A percentile compares a stretch with the other conserved stretches of the same genome.
Evolutionary conservation across 2,888 invertebrate species (phyloP).

Genomic region (Erebia palarica): DNA sequence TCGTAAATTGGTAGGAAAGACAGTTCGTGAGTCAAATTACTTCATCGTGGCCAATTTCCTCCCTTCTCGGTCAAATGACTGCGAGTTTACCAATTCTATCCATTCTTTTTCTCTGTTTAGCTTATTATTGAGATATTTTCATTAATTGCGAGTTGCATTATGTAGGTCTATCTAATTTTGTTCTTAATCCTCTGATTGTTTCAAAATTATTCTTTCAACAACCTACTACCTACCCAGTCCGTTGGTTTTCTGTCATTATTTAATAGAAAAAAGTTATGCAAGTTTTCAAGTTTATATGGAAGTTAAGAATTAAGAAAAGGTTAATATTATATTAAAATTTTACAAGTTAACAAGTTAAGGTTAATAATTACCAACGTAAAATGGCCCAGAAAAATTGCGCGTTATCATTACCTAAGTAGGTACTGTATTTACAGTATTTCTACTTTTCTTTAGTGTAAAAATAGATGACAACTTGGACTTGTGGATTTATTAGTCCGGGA

Average conservation of each 20-base stretch:
- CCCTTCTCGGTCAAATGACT: not conserved
- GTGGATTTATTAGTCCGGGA: no score
- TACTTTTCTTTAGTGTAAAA: no score
- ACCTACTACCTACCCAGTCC: not conserved
- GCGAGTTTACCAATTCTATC: conserved; percentile 7
- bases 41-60: conserved; percentile 43
- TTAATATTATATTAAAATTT: not conserved
- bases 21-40: conserved; percentile 32
- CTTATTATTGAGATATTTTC: not conserved
- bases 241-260: not conserved
- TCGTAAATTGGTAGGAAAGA: not conserved
- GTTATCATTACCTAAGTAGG: no score
- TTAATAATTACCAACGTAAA: no score
- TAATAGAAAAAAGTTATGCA: not conserved
- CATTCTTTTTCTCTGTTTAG: conserved; percentile 2
- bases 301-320: not conserved
- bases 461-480: no score
- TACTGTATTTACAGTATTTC: no score
- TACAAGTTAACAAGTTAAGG: no score
- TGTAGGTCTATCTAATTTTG: not conserved
- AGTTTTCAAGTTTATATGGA: not conserved
- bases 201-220: conserved; percentile 3
- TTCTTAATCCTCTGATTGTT: not conserved
- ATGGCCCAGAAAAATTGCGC: no score
- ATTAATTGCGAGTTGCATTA: not conserved